A percentile compares a stretch with the other conserved stretches of the same genome.
These are phyloP conservation scores for Parapristionchus giblindavisi DNA, from an alignment of 2,888 invertebrate genomes.

Conservation along the genomic window DNA sequence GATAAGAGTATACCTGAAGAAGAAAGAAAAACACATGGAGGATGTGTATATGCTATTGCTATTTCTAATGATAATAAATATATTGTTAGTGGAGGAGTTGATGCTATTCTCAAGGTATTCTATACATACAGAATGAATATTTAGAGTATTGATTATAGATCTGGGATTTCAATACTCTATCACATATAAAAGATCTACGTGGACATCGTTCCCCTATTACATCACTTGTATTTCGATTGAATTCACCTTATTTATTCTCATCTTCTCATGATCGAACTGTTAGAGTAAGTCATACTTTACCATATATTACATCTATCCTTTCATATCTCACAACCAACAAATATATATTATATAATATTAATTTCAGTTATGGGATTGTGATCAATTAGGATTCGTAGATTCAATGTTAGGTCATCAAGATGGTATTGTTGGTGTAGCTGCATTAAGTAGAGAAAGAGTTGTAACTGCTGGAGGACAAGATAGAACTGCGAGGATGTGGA, in stretches of 20 bases:
- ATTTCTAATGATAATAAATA: slow-evolving; percentile 62
- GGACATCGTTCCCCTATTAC: slow-evolving; percentile 62
- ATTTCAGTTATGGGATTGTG: slow-evolving; percentile 91
- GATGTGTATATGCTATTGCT: slow-evolving; percentile 59
- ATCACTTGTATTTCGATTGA: slow-evolving; percentile 57
- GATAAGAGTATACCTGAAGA: slow-evolving; percentile 46
- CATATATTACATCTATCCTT: not conserved
- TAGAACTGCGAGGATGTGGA: slow-evolving; percentile 88
- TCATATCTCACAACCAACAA: not conserved
- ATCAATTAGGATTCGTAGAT: slow-evolving; percentile 81
- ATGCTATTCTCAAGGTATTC: slow-evolving; percentile 56
- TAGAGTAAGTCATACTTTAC: slow-evolving; percentile 46
- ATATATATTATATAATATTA: not conserved
- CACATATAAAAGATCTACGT: slow-evolving; percentile 55
- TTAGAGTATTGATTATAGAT: slow-evolving; percentile 49
- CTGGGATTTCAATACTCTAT: slow-evolving; percentile 60
- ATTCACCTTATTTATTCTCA: slow-evolving; percentile 61
- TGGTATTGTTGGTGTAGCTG: slow-evolving; percentile 85
- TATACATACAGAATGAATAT: not conserved
- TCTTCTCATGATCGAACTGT: slow-evolving; percentile 61
- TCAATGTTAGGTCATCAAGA: slow-evolving; percentile 86
- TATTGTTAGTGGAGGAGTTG: slow-evolving; percentile 62
- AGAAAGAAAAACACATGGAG: slow-evolving; percentile 52
- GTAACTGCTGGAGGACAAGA: slow-evolving; percentile 85
- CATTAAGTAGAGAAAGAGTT: slow-evolving; percentile 84